Base-by-base conservation (phyloP, 2,888 invertebrate genomes). In the Philereme transversata region DNA sequence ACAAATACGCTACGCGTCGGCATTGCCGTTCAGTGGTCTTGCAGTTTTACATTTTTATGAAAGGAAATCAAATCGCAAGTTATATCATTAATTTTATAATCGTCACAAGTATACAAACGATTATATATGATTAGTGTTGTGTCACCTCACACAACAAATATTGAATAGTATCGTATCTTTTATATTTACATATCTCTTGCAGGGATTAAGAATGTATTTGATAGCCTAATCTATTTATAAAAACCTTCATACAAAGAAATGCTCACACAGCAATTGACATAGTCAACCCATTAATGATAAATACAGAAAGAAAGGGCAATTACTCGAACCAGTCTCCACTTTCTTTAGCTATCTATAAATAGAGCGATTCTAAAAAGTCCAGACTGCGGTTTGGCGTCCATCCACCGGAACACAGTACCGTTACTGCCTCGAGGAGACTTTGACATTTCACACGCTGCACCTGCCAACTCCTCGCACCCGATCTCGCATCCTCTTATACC, bases 331-430 rank as follows among this genome's bases (percentile, higher is more conserved):
- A 48, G 51, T 33, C 45, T 45, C 41, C 53, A 64, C 67, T 67
- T 65, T 65, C 65, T 55, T 62, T 50, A 45, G 46, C 41, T 41
- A 56, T 51, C 65, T 69, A 69, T 67, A 64, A 65, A 69, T 69
- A 69, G 62, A 35, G 5, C 5, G 46, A 40, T n/a, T 40, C 51
- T 51, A 56, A 51, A 55, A 60, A 56, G 41, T 6, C 10, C 6
- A 35, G 41, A 7, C 38, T 35, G 44, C 11, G 11, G 7, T 47
- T 51, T n/a, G 5, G 36, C 36, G 5, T 59, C 51, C 66, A 61
- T 40, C 40, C 65, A 60, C 62, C 60, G 68, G 68, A 68, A 64
- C 69, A 40, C 6, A 5, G 60, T 60, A 47, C 70, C 70, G 70
- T 70, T 70, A 70, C 11, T 44, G 54, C 57, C 59, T 38, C 11